phyloP scores from a whole-genome alignment of 2,888 invertebrate species.

The Heliconius ethilla region DNA sequence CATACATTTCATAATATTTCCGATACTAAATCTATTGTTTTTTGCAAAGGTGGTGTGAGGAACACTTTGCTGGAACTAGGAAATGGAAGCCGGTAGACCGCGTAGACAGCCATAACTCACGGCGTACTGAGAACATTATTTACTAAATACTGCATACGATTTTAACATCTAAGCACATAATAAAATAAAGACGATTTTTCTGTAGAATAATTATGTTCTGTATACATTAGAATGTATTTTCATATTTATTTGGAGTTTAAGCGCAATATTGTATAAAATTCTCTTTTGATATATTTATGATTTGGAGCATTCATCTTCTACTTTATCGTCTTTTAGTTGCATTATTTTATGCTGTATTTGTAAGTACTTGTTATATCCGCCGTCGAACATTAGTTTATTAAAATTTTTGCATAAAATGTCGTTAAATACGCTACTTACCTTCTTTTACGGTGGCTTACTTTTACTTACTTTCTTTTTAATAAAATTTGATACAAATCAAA shows the following conservation, averaged over 20 bases:
- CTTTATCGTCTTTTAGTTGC: slow-evolving; percentile 11
- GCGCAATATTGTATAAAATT: slow-evolving; percentile 38
- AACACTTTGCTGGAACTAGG: slow-evolving; percentile 49
- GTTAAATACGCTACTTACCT: too few species aligned
- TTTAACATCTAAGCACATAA: slow-evolving; percentile 38
- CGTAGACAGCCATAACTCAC: slow-evolving; percentile 49
- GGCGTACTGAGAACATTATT: slow-evolving; percentile 34
- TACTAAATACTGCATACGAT: slow-evolving; percentile 39
- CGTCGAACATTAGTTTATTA: neutral
- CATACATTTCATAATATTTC: slow-evolving; percentile 27
- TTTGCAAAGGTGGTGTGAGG: slow-evolving; percentile 45
- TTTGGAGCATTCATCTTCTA: slow-evolving; percentile 26
- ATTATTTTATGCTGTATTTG: neutral
- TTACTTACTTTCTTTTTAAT: neutral
- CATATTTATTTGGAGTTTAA: slow-evolving; percentile 39
- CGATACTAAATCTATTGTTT: slow-evolving; percentile 43
- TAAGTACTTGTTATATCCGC: neutral
- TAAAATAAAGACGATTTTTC: slow-evolving; percentile 37
- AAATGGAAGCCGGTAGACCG: slow-evolving; percentile 50
- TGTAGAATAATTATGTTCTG: slow-evolving; percentile 32
- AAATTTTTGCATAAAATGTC: neutral
- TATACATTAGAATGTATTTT: slow-evolving; percentile 35
- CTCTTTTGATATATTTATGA: slow-evolving; percentile 34
- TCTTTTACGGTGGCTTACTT: too few species aligned
- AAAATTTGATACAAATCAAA: neutral